Evolutionary conservation across 2,113 vertebrate genomes (phyloP).

Genomic region (Arizona elegans): DNA sequence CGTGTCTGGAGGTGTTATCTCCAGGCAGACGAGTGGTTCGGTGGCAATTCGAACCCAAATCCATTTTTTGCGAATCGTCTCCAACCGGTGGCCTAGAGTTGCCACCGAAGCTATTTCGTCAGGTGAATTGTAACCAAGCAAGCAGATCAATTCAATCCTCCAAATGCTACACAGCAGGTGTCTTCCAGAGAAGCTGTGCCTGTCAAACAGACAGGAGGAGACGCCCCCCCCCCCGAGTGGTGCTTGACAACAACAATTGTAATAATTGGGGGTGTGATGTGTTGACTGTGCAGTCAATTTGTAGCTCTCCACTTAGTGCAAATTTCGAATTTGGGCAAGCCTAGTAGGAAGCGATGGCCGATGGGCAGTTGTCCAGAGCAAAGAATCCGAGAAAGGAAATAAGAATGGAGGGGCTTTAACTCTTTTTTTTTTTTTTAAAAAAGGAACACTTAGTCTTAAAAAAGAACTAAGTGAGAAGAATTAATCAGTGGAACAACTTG

Average conservation of each 20-base stretch:
- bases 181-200: neutral
- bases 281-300: neutral
- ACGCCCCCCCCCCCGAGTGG: neutral
- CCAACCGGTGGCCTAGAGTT: rapidly evolving
- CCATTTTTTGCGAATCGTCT: neutral
- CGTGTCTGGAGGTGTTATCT: neutral
- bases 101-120: neutral
- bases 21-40: neutral
- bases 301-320: neutral
- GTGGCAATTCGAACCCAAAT: no score
- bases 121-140: neutral
- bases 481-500: no score
- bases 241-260: neutral
- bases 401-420: neutral
- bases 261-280: neutral
- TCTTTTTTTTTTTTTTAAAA: neutral
- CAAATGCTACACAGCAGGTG: neutral
- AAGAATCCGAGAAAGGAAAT: neutral
- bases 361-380: neutral
- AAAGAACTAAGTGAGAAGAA: neutral
- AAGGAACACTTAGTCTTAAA: neutral
- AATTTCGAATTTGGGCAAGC: neutral
- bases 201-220: neutral
- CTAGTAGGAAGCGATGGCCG: neutral
- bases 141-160: neutral